Evolutionary conservation across 2,113 vertebrate genomes (phyloP).

Genomic region (Trogon melanurus): DNA sequence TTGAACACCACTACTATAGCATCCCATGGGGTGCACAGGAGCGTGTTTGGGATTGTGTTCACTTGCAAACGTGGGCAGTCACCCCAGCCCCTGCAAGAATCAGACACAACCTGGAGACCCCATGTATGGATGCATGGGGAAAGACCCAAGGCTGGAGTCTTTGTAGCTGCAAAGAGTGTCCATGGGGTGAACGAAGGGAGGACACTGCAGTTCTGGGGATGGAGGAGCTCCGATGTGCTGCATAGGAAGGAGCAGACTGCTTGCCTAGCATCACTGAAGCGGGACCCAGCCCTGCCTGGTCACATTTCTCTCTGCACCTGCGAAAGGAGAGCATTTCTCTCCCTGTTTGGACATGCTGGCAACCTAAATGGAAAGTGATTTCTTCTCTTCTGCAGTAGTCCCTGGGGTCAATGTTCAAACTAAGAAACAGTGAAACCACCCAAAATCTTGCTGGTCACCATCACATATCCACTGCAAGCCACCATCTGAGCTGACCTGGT

Average conservation of each 20-base stretch:
- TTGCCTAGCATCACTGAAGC: background rate
- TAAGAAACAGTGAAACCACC: background rate
- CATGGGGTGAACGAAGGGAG: background rate
- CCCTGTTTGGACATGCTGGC: background rate
- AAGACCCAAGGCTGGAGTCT: background rate
- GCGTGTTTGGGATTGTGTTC: background rate
- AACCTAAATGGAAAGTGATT: background rate
- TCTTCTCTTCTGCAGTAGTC: background rate
- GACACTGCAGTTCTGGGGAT: background rate
- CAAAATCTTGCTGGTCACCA: background rate
- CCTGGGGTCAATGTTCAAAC: background rate
- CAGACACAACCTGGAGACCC: background rate
- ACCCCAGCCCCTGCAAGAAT: background rate
- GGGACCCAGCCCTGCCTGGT: background rate
- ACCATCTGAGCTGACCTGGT: background rate
- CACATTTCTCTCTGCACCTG: background rate
- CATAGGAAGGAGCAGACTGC: background rate
- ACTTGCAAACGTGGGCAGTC: fast-evolving
- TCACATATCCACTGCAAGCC: background rate
- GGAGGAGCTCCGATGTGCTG: background rate
- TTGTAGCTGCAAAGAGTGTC: fast-evolving
- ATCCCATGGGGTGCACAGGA: background rate
- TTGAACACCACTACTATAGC: fast-evolving
- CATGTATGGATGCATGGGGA: fast-evolving
- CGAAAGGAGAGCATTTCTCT: fast-evolving